Evolutionary conservation across 37 sponge, comb jelly and placozoan genomes (phyloP), one percentile per base, ranked within the genome.

Genomic region (Oopsacas minuta): DNA sequence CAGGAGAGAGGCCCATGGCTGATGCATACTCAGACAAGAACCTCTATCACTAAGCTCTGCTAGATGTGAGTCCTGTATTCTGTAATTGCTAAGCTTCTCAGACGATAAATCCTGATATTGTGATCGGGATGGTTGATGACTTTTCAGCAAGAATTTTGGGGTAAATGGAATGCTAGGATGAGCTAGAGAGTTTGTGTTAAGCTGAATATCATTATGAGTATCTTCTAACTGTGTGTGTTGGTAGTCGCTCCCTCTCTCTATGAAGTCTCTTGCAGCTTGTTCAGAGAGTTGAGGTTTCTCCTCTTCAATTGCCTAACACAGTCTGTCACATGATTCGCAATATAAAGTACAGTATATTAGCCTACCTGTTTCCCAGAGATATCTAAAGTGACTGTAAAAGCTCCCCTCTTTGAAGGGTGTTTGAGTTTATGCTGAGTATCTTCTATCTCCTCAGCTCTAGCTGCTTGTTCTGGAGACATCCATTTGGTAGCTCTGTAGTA

Each of bases 1-100:
- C 23, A 98, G 84, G 20, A 98, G 89, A 12, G 93, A 89, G 3
- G 99, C 99, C 99, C 99, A 98, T 0, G 99, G 99, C 53, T 98
- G 99, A 81, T 98, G 99, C 95, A 98, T 95, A 39, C 96, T 98
- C 49, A 98, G 90, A 81, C 99, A 98, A 52, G 83, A 83, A 0
- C 99, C 97, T 25, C 30, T 61, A 12, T 61, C 75, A 12, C 75
- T 20, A 25, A 61, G 75, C 30, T n/a, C 42, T 39, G 42, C 32
- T 5, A 39, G 42, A 38, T 82, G 42, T 15, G 42, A 82, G 28
- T 39, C 42, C 42, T 39, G 42, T 5, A 37, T 82, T 23, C 42
- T 37, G 39, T 39, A 82, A 28, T 82, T 82, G 42, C 42, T 61
- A 3, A 61, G 28, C 5, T n/a, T 61, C 75, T 61, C 75, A 12